These are phyloP conservation scores for Rhadinocentrus ornatus DNA, from an alignment of 2,797 vertebrate species.

Conservation along the genomic window DNA sequence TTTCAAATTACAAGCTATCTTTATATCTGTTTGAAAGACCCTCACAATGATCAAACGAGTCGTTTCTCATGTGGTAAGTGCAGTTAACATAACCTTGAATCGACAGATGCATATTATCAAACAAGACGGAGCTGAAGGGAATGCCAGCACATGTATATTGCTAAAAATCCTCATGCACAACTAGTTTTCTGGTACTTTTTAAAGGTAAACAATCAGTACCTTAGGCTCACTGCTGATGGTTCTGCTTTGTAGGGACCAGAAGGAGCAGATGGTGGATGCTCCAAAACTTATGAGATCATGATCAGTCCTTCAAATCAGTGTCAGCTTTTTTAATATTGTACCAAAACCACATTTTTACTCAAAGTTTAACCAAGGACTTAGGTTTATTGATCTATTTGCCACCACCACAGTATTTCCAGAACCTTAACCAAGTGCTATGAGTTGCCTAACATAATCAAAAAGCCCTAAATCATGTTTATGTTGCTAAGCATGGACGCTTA, in stretches of 20 bases:
- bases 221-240: not conserved
- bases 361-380: slow-evolving; percentile 11
- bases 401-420: slow-evolving; percentile 48
- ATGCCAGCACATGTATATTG: not conserved
- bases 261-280: not conserved
- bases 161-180: not conserved
- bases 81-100: slow-evolving; percentile 5
- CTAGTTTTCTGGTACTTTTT: not conserved
- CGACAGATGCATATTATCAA: not conserved
- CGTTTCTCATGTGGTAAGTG: slow-evolving; percentile 29
- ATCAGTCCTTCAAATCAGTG: slow-evolving; percentile 27
- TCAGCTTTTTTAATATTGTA: slow-evolving; percentile 21
- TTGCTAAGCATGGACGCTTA: not conserved
- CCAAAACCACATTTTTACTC: slow-evolving; percentile 23
- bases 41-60: slow-evolving; percentile 36
- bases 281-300: slow-evolving; percentile 23
- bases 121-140: not conserved
- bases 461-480: slow-evolving; percentile 16
- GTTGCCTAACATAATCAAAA: slow-evolving; percentile 28
- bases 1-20: slow-evolving; percentile 18
- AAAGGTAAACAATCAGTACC: not conserved
- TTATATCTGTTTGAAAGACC: slow-evolving; percentile 17
- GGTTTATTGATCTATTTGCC: slow-evolving; percentile 29
- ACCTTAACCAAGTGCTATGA: slow-evolving; percentile 27
- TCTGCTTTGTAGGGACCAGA: not conserved